Base-by-base conservation (phyloP, 2,888 invertebrate genomes). In the Ophion ellenae region DNA sequence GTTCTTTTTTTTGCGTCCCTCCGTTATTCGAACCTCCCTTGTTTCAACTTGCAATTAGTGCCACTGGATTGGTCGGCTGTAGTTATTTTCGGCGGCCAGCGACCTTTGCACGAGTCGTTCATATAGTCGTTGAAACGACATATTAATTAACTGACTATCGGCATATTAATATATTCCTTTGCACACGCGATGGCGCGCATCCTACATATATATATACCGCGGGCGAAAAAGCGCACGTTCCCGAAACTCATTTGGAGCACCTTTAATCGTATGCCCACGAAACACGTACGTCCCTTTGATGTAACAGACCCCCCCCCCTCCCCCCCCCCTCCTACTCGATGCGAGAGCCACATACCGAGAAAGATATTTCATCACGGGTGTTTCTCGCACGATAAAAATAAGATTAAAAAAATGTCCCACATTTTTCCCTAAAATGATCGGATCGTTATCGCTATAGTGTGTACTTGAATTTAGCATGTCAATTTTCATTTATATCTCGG, bases 241-340 rank as follows among this genome's bases (percentile, higher is more conserved):
- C 66, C 40, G 45, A 75, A 64, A 53, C 61, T 84, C 71, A 84
- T 84, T 76, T 76, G 47, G 36, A 80, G 76, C 36, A 66, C 17
- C 47, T 75, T 64, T 17, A 47, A 75, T 64, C 17, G 47, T 47
- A 4, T 14, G 7, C 75, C 45, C n/a, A 61, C 24, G 10, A n/a
- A 24, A 53, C 24, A 24, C 7, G 28, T 4, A 24, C 14, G 45
- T 45, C 47, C 24, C 63, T 63, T 74, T 40, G 63, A 63, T 63
- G 40, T 61, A 63, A 40, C 45, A 47, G 11, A 1, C 47, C 47
- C 47, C 47, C 7, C 11, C 47, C 47, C n/a, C n/a, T n/a, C 45
- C 45, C 2, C 47, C 47, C 9, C 47, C 47, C 11, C 47, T 2
- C 47, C 47, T 47, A 11, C 9, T 47, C 47, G 11, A 47, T 47